Base-by-base conservation (phyloP, 2,797 vertebrate genomes). In the Bucorvus abyssinicus region DNA sequence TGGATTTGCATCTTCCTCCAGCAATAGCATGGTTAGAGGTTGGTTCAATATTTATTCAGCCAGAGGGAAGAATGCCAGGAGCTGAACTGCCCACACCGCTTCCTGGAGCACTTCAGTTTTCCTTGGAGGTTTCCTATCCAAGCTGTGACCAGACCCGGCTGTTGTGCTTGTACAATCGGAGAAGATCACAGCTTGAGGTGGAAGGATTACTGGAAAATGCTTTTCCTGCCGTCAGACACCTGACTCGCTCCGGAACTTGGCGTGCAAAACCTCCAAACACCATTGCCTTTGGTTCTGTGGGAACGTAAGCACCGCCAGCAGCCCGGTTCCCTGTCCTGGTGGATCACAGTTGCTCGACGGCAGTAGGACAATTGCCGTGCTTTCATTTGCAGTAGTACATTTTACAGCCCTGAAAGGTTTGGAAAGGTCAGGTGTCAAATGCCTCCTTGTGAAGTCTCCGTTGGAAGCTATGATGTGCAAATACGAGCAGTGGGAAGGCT, bases 381-480 rank as follows among this genome's bases (percentile, higher is more conserved):
- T 80, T 83, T 80, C 87, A 36, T 91, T 92, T 77, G 69, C 77
- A 55, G 1, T 5, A 14, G 30, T 4, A 44, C 55, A 30, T 93
- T 95, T 96, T 94, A 94, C 63, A 91, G 83, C 89, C 87, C 73
- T 49, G 9, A 60, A 73, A 75, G 45, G 61, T 79, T 95, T 90
- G 86, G 71, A 76, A 88, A 81, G 85, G 44, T 59, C 80, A 34
- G 87, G 83, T 90, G 93, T 76, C 94, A 61, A 52, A 56, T 52
- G 71, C 17, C 73, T 68, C 89, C 79, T 30, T 93, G 92, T 42
- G 91, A 96, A 95, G 83, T 55, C 73, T 47, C 47, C 1, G 14
- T 32, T 50, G 36, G 89, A 36, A 86, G 89, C 91, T 97, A 12
- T 90, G 96, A 96, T 94, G 87, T 95, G 93, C 84, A 95, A 96